Percentiles rank a stretch among this genome's conserved stretches.
Conservation (phyloP, 2,113 vertebrate genomes). For the Natator depressus region DNA sequence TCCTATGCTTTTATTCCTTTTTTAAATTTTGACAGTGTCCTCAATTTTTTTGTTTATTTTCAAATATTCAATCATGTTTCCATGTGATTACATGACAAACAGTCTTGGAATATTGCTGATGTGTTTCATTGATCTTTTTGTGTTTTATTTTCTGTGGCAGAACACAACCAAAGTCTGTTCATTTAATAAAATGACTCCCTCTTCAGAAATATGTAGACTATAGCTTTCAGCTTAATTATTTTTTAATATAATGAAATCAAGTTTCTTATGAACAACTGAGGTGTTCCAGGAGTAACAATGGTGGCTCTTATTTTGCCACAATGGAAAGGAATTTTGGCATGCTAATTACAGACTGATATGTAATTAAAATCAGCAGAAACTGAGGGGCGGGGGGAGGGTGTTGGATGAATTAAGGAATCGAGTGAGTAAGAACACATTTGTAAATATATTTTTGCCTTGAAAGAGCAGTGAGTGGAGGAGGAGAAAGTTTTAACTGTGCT, state of each 20-base stretch:
- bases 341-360: conserved; percentile 22
- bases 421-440: background rate
- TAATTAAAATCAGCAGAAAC: conserved; percentile 25
- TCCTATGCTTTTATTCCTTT: background rate
- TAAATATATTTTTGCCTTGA: background rate
- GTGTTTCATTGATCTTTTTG: conserved; percentile 39
- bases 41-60: conserved; percentile 3
- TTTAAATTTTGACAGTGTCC: conserved; percentile 13
- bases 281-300: background rate
- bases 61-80: conserved; percentile 28
- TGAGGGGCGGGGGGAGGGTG: background rate
- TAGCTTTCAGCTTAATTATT: conserved; percentile 7
- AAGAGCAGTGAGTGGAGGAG: conserved; percentile 7
- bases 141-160: conserved; percentile 30
- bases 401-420: background rate
- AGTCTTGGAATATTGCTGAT: conserved; percentile 31
- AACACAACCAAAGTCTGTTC: background rate
- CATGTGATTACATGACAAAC: conserved; percentile 24
- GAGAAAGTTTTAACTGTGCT: background rate
- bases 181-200: background rate
- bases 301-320: conserved; percentile 2
- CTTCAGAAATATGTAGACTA: background rate
- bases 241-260: conserved; percentile 25
- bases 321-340: conserved; percentile 22
- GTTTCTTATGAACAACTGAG: background rate